Evolutionary conservation across 2,113 vertebrate species (phyloP), one percentile per base, ranked within the genome.

Genomic region (Cheirogaleus medius): DNA sequence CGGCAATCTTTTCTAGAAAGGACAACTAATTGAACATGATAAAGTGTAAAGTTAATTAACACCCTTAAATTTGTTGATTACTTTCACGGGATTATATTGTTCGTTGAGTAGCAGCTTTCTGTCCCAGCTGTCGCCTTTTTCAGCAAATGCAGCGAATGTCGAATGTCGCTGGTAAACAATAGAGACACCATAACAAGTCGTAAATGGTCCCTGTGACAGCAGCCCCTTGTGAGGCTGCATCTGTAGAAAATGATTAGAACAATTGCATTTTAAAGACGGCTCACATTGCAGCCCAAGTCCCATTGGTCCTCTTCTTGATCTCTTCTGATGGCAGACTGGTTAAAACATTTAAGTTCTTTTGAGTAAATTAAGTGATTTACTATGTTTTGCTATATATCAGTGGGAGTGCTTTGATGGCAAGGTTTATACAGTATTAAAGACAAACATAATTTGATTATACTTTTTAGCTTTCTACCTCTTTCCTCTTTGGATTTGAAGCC

Each of bases 1-100:
- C 96, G 99, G 99, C 99, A 99, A 99, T 99, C 99, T 99, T 98
- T 99, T 98, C 90, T 97, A 99, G 99, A 99, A 99, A 99, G 99
- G 99, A 99, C 98, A 98, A 99, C 99, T 99, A 99, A 99, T 99
- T 99, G 99, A 99, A 99, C 99, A 99, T 99, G 99, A 99, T 99
- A 99, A 99, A 99, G 99, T 99, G 99, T 99, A 99, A 99, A 99
- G 99, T 99, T 99, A 99, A 99, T 99, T 99, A 99, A 99, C 99
- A 99, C 99, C 99, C 99, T 99, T 99, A 99, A 99, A 99, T 99
- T 99, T 99, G 99, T 99, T 99, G 99, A 99, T 99, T 99, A 99
- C 99, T 99, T 99, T 99, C 99, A 99, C 99, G 98, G 99, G 99
- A 99, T 99, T 98, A 99, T 99, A 99, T 99, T 99, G 99, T 99